These are phyloP conservation scores for Laticauda laticaudata DNA, from an alignment of 2,113 vertebrate genomes.

Conservation along the genomic window DNA sequence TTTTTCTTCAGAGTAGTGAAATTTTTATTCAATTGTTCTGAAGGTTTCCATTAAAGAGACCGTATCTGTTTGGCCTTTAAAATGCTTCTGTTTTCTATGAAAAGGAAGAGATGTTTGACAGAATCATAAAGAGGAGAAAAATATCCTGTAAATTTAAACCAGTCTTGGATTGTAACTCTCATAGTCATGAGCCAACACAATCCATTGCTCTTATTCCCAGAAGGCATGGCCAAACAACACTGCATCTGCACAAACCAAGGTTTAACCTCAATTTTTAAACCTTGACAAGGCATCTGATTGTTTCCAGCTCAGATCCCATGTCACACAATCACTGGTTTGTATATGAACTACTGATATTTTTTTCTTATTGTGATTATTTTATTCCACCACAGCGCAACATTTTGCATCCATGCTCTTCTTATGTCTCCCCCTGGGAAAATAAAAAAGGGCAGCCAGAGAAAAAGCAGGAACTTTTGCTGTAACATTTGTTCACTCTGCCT, in stretches of 20 bases:
- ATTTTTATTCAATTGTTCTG: background rate
- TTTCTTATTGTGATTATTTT: conserved; percentile 34
- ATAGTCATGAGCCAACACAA: background rate
- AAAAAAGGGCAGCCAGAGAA: background rate
- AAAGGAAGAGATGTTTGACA: background rate
- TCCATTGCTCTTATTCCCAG: background rate
- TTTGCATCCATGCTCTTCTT: conserved; percentile 26
- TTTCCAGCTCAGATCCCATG: conserved; percentile 61
- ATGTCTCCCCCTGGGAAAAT: background rate
- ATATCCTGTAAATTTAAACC: background rate
- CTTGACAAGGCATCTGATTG: conserved; percentile 64
- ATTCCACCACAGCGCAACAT: conserved; percentile 38
- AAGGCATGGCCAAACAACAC: conserved; percentile 14
- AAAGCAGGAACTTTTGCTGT: background rate
- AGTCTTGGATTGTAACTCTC: background rate
- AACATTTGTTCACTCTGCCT: background rate
- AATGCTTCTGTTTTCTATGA: background rate
- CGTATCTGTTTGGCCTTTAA: background rate
- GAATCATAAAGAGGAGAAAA: background rate
- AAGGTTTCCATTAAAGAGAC: background rate
- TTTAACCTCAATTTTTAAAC: conserved; percentile 64
- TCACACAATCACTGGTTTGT: conserved; percentile 43
- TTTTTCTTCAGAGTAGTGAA: background rate
- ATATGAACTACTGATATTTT: conserved; percentile 48
- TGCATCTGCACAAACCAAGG: conserved; percentile 38